Conservation (phyloP, 2,888 invertebrate genomes). For the Papilio elwesi region DNA sequence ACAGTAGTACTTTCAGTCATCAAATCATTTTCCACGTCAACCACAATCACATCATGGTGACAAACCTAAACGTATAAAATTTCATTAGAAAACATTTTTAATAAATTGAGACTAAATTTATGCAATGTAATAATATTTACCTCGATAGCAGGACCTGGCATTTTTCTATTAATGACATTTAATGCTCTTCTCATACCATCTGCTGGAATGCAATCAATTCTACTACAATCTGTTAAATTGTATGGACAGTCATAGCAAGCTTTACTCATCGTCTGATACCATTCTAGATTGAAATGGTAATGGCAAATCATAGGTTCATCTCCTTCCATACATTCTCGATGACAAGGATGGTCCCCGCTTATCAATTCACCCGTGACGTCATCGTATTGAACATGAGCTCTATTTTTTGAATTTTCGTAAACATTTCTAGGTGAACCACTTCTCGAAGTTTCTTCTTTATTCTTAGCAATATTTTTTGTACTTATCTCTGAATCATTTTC, state of each 20-base stretch:
- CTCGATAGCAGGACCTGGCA: slow-evolving; percentile 94
- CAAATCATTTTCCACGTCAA: slow-evolving; percentile 92
- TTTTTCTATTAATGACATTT: slow-evolving; percentile 91
- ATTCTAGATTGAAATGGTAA: slow-evolving; percentile 90
- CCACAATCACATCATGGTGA: slow-evolving; percentile 91
- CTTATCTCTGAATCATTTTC: slow-evolving; percentile 46
- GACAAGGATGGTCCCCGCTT: slow-evolving; percentile 84
- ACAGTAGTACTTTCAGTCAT: slow-evolving; percentile 92
- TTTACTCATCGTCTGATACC: slow-evolving; percentile 94
- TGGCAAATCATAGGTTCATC: slow-evolving; percentile 87
- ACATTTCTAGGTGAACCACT: slow-evolving; percentile 44
- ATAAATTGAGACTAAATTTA: neutral
- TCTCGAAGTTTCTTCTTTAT: slow-evolving; percentile 49
- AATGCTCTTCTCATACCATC: slow-evolving; percentile 91
- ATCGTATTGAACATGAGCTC: slow-evolving; percentile 70
- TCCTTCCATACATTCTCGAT: slow-evolving; percentile 86
- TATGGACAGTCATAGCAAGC: slow-evolving; percentile 94
- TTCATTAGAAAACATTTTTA: neutral
- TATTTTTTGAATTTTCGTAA: slow-evolving; percentile 61
- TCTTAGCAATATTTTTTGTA: slow-evolving; percentile 40
- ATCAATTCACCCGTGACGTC: slow-evolving; percentile 76
- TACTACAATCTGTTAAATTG: slow-evolving; percentile 88
- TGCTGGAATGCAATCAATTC: slow-evolving; percentile 92
- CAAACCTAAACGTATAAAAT: slow-evolving; percentile 86
- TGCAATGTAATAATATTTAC: slow-evolving; percentile 68